These are phyloP conservation scores for Chloropsis hardwickii DNA, from an alignment of 2,113 vertebrate species.

Conservation along the genomic window DNA sequence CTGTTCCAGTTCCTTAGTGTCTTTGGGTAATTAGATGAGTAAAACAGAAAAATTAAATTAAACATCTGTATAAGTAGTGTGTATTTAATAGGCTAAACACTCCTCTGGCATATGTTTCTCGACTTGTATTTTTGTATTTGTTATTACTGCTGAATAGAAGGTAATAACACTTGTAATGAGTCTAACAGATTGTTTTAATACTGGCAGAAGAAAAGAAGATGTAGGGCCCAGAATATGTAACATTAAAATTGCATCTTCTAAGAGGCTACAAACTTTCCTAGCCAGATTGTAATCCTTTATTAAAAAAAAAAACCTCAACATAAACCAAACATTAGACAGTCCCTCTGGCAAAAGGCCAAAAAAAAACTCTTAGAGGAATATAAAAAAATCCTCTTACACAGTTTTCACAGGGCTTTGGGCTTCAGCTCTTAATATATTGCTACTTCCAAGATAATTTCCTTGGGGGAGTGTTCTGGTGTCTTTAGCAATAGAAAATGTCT, in stretches of 20 bases:
- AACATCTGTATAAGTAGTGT: background rate
- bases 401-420: slow-evolving; percentile 6
- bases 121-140: background rate
- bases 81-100: background rate
- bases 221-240: background rate
- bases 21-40: background rate
- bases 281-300: background rate
- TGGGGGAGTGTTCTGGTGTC: background rate
- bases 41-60: background rate
- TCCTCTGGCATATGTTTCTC: background rate
- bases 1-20: background rate
- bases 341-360: slow-evolving; percentile 15
- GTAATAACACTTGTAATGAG: background rate
- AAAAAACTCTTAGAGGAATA: background rate
- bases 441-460: background rate
- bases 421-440: background rate
- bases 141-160: background rate
- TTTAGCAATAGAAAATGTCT: background rate
- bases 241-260: background rate
- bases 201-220: background rate
- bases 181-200: background rate
- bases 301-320: background rate
- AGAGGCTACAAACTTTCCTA: background rate
- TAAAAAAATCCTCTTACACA: slow-evolving; percentile 15
- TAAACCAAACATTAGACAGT: background rate